These are phyloP conservation scores for Physocephala rufipes DNA, from an alignment of 2,888 invertebrate genomes.

Conservation along the genomic window DNA sequence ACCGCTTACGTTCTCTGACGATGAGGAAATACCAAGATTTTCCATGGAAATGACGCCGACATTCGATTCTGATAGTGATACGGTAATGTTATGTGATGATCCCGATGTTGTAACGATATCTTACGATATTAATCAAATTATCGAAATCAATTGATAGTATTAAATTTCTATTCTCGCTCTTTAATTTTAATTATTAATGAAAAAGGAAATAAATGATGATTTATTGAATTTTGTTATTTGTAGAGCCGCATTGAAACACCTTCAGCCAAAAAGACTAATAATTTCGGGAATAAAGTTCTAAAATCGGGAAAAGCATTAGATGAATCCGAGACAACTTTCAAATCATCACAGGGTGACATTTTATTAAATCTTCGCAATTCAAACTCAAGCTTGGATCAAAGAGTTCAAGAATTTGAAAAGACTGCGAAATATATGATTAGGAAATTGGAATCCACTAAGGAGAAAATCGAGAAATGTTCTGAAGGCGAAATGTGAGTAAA, in stretches of 20 bases:
- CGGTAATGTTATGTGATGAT: slow-evolving; percentile 56
- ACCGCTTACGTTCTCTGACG: slow-evolving; percentile 71
- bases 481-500: slow-evolving; percentile 59
- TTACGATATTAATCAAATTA: not conserved
- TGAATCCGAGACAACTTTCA: slow-evolving; percentile 55
- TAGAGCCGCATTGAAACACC: slow-evolving; percentile 66
- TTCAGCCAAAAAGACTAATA: slow-evolving; percentile 58
- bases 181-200: not conserved
- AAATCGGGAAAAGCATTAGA: slow-evolving; percentile 56
- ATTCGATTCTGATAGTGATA: slow-evolving; percentile 65
- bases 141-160: not conserved
- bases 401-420: slow-evolving; percentile 64
- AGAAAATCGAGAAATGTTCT: slow-evolving; percentile 58
- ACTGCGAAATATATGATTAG: slow-evolving; percentile 64
- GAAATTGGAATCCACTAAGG: slow-evolving; percentile 60
- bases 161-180: not conserved
- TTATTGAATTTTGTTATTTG: not conserved
- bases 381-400: slow-evolving; percentile 58
- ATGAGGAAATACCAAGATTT: slow-evolving; percentile 68
- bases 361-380: slow-evolving; percentile 46
- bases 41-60: slow-evolving; percentile 65
- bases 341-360: slow-evolving; percentile 43
- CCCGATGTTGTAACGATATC: not conserved
- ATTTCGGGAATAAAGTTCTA: slow-evolving; percentile 56
- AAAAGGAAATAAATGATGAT: not conserved